Evolutionary conservation across 1,140 invertebrate genomes (phyloP), one percentile per base, ranked within the genome.

Genomic region (Akabosia matsudoensis): DNA sequence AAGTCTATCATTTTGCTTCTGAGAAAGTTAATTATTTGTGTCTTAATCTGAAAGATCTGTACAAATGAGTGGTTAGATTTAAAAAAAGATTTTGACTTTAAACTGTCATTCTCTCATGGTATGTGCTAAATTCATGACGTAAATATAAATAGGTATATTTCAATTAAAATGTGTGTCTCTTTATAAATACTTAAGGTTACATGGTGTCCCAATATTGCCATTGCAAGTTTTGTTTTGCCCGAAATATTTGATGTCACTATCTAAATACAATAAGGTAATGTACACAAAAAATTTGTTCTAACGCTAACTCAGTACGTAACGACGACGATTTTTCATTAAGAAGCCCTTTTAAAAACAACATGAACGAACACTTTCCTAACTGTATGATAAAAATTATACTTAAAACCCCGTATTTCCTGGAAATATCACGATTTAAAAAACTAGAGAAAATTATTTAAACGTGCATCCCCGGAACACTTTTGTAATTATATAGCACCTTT

Each of bases 221-320:
- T 61, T 61, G 54, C 54, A 61, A 61, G 54, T 61, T 61, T n/a
- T n/a, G n/a, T n/a, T n/a, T n/a, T n/a, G 54, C 54, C 54, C 54
- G 54, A 61, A 61, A n/a, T n/a, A n/a, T 61, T 22, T 61, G 54
- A 61, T 61, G 10, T n/a, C 24, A 14, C 54, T 24, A 61, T 14
- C 54, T 61, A n/a, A 22, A 61, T 45, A 45, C 18, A 61, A 61
- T 61, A 61, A 24, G 10, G n/a, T 61, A n/a, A n/a, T 61, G n/a
- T n/a, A n/a, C n/a, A 51, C 45, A 51, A 51, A 61, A 7, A 16
- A 61, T n/a, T 61, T 7, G 13, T n/a, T 22, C 14, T 61, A n/a
- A 24, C 24, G 4, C 13, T 61, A 24, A n/a, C 24, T 61, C 54
- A 4, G 54, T 61, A n/a, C 54, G 54, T 61, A 22, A 16, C 13